Evolutionary conservation across 1,140 invertebrate species (phyloP).

Genomic region (Eueides isabella): DNA sequence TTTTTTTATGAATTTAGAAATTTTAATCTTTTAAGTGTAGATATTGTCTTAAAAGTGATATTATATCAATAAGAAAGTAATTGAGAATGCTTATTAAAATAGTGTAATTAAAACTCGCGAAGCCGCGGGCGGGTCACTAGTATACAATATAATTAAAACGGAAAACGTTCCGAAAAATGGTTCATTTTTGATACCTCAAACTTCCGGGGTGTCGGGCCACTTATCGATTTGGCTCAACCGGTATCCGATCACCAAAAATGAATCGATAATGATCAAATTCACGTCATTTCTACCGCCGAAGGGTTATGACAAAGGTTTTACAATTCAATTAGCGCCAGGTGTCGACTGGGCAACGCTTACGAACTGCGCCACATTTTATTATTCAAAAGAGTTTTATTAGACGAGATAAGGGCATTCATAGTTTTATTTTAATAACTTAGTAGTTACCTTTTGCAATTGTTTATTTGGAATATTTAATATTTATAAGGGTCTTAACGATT

Average conservation of each 20-base stretch:
- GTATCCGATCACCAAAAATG: constrained; percentile 64
- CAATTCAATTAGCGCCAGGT: constrained; percentile 81
- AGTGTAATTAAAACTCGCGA: too few species aligned
- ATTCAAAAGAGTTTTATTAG: constrained; percentile 68
- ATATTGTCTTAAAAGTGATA: too few species aligned
- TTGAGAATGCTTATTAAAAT: too few species aligned
- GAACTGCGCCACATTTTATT: constrained; percentile 60
- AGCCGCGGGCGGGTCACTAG: too few species aligned
- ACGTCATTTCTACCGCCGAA: constrained; percentile 70
- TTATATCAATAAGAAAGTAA: too few species aligned
- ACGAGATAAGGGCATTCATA: constrained; percentile 62
- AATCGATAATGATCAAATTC: constrained; percentile 73
- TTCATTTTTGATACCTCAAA: neutral
- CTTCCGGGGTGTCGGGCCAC: neutral
- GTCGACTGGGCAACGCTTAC: constrained; percentile 62
- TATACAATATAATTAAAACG: constrained; percentile 3
- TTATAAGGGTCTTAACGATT: constrained; percentile 48
- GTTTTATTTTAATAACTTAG: constrained; percentile 55
- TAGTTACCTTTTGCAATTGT: constrained; percentile 45
- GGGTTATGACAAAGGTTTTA: constrained; percentile 75
- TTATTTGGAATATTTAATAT: constrained; percentile 48
- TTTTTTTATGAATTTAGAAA: too few species aligned
- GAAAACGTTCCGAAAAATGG: too few species aligned
- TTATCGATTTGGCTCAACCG: constrained; percentile 40
- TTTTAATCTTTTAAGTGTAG: too few species aligned